These are phyloP conservation scores for Phyllopteryx taeniolatus DNA, from an alignment of 2,113 vertebrate species.

Conservation along the genomic window DNA sequence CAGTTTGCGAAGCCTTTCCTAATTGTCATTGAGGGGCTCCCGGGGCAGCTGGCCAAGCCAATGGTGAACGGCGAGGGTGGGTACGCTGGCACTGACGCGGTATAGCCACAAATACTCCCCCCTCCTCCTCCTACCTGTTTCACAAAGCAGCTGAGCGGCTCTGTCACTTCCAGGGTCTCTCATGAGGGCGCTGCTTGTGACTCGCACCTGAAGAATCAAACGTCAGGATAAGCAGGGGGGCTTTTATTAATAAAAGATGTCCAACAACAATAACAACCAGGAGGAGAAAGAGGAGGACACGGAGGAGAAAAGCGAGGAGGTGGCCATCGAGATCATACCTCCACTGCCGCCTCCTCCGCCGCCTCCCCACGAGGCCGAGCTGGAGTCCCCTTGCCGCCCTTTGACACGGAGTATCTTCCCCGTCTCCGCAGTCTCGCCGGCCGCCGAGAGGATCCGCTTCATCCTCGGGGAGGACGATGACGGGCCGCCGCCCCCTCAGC, in stretches of 20 bases:
- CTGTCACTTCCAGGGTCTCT: conserved; percentile 55
- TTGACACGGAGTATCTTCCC: conserved; percentile 89
- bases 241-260: conserved; percentile 49
- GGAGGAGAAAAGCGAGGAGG: conserved; percentile 40
- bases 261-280: conserved; percentile 70
- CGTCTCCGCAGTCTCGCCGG: conserved; percentile 88
- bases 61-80: conserved; percentile 76
- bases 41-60: conserved; percentile 69
- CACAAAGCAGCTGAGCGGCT: conserved; percentile 51
- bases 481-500: conserved; percentile 88
- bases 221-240: background rate
- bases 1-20: conserved; percentile 87
- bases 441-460: conserved; percentile 94
- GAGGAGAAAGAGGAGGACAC: conserved; percentile 52
- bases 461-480: conserved; percentile 97
- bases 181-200: conserved; percentile 47
- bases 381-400: conserved; percentile 45
- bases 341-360: conserved; percentile 38
- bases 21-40: conserved; percentile 76
- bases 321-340: conserved; percentile 56
- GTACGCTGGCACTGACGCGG: conserved; percentile 60
- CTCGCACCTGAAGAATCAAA: conserved; percentile 8
- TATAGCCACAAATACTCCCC: conserved; percentile 57
- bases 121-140: conserved; percentile 60
- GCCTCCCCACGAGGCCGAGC: conserved; percentile 62